These are phyloP conservation scores for Drosophila limbata DNA, from an alignment of 2,888 invertebrate species.

Conservation along the genomic window DNA sequence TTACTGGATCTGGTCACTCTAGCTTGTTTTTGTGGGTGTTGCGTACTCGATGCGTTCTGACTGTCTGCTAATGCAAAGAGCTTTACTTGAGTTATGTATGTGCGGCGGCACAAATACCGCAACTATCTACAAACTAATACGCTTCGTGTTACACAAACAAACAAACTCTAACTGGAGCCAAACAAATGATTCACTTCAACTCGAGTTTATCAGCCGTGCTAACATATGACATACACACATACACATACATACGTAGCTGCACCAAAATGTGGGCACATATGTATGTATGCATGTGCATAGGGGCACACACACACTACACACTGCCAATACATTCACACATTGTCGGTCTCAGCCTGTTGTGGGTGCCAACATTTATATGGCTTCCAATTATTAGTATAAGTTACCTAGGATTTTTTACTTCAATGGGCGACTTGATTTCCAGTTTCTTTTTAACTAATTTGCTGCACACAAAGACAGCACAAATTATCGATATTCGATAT, in stretches of 20 bases:
- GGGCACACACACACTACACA: slow-evolving; percentile 10
- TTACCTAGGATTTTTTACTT: slow-evolving; percentile 71
- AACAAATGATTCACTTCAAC: slow-evolving; percentile 72
- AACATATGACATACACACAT: slow-evolving; percentile 55
- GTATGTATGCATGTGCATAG: slow-evolving; percentile 22
- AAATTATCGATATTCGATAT: slow-evolving; percentile 40
- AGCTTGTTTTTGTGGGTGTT: slow-evolving; percentile 34
- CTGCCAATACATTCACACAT: slow-evolving; percentile 2
- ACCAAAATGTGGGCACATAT: slow-evolving; percentile 10
- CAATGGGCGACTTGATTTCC: slow-evolving; percentile 56
- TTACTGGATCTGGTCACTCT: slow-evolving; percentile 22
- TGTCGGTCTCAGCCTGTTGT: slow-evolving; percentile 15
- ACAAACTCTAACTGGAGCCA: slow-evolving; percentile 53
- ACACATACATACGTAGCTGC: not conserved
- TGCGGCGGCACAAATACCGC: slow-evolving; percentile 34
- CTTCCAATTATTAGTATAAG: slow-evolving; percentile 58
- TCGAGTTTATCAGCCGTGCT: slow-evolving; percentile 55
- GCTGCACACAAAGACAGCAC: slow-evolving; percentile 46
- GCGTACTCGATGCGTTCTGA: slow-evolving; percentile 36
- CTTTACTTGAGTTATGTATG: slow-evolving; percentile 36
- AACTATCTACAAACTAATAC: slow-evolving; percentile 53
- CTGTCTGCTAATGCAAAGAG: slow-evolving; percentile 58
- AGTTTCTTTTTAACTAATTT: slow-evolving; percentile 57
- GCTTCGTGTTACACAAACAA: slow-evolving; percentile 59
- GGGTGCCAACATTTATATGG: slow-evolving; percentile 41